Percentiles rank a stretch among this genome's conserved stretches.
Evolutionary conservation across 2,113 vertebrate genomes (phyloP).

Genomic region (Tursiops truncatus): DNA sequence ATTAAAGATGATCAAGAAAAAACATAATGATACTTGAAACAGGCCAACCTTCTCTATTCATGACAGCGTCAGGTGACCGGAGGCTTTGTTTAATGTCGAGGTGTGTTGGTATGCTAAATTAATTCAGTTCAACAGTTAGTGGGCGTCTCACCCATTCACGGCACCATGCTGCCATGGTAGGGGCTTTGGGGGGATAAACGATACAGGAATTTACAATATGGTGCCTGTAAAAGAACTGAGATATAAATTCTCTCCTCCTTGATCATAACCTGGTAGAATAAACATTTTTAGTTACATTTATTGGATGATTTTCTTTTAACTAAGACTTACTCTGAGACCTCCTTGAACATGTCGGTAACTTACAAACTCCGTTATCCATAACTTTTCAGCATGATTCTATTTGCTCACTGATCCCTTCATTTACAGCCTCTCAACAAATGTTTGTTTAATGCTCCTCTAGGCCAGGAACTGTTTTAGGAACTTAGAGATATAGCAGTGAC

Average conservation of each 20-base stretch:
- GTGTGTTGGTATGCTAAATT: not conserved
- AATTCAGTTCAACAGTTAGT: not conserved
- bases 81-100: not conserved
- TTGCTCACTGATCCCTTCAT: not conserved
- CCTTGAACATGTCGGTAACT: not conserved
- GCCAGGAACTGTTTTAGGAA: not conserved
- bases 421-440: not conserved
- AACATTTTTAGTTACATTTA: not conserved
- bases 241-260: not conserved
- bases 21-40: conserved; percentile 21
- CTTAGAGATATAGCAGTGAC: not conserved
- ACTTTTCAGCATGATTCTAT: not conserved
- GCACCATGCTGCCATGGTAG: not conserved
- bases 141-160: not conserved
- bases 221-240: not conserved
- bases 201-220: not conserved
- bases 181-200: not conserved
- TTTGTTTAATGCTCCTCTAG: not conserved
- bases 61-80: not conserved
- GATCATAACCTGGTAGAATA: not conserved
- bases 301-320: not conserved
- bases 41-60: not conserved
- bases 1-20: conserved; percentile 64
- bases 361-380: not conserved
- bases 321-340: not conserved